A percentile compares a stretch with the other conserved stretches of the same genome.
Conservation (phyloP, 2,888 invertebrate genomes). For the Acanthosepion esculentum region DNA sequence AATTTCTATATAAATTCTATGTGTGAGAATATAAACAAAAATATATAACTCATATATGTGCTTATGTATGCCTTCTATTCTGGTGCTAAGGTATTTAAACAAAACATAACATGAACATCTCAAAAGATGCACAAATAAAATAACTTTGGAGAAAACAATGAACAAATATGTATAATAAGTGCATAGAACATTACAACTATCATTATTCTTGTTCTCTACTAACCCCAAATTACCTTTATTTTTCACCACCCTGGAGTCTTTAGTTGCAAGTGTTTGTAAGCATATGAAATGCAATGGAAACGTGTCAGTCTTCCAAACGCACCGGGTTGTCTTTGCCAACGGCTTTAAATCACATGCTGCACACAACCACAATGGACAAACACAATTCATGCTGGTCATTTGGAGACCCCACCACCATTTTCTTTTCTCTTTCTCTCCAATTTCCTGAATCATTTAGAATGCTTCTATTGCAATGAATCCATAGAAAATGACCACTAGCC, state of each 20-base stretch:
- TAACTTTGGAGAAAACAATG: neutral
- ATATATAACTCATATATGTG: too few species aligned
- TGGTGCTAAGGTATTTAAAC: too few species aligned
- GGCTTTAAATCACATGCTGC: conserved; percentile 33
- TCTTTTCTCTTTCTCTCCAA: conserved; percentile 2
- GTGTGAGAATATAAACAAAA: too few species aligned
- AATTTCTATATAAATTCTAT: too few species aligned
- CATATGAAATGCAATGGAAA: neutral
- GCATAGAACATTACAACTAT: neutral
- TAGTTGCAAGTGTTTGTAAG: neutral
- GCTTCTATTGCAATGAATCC: conserved; percentile 20
- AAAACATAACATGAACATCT: neutral
- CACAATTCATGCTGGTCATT: conserved; percentile 8
- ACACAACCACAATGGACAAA: conserved; percentile 10
- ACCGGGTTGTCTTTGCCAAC: neutral
- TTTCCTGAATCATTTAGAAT: conserved; percentile 16
- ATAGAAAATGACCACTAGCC: conserved; percentile 33
- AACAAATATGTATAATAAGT: neutral
- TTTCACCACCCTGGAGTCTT: neutral
- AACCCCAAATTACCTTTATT: neutral
- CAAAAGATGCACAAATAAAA: neutral
- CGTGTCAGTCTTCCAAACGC: neutral
- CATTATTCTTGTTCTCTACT: neutral
- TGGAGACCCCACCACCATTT: neutral
- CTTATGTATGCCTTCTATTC: too few species aligned